Evolutionary conservation across 2,113 vertebrate species (phyloP), one percentile per base, ranked within the genome.

Genomic region (Baryphthengus martii): DNA sequence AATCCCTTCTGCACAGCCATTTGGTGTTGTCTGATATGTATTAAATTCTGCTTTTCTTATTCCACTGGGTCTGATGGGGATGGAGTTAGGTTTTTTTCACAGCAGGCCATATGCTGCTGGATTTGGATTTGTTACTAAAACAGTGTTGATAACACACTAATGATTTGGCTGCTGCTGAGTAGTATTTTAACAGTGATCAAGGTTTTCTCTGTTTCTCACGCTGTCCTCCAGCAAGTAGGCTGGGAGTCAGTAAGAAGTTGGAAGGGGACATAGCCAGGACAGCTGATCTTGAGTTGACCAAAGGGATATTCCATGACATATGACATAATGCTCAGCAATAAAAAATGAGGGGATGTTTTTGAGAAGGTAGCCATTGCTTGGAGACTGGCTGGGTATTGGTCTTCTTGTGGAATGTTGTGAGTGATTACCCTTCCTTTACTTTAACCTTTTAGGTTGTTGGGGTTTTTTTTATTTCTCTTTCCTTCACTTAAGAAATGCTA

Each of bases 181-280:
- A 58, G 4, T 42, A 50, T n/a, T n/a, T n/a, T n/a, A n/a, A n/a
- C n/a, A n/a, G n/a, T n/a, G n/a, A n/a, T 50, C 17, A 66, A 62
- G 12, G 6, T n/a, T 75, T 68, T 50, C 40, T 28, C 40, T 28
- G 11, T 59, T 74, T 61, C 33, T n/a, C 13, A 45, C 3, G 4
- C 0, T 1, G 29, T 3, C 4, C 4, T 23, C 1, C 20, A 55
- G 6, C 0, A 0, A 40, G 8, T 42, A 50, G 25, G 2, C 19
- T 83, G 23, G 39, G 14, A 61, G 17, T 26, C 3, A 5, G 13
- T 25, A 50, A 50, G 61, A 70, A 70, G 16, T 3, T 79, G 33
- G 18, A 25, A 35, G 4, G 12, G 5, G 3, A n/a, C 10, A 7
- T 10, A 77, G 4, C 18, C 5, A 45, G 7, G 18, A 23, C 20